Percentiles rank a stretch among this genome's conserved stretches.
Conservation (phyloP, 1,140 invertebrate species). For the Hylaeus anthracinus region DNA sequence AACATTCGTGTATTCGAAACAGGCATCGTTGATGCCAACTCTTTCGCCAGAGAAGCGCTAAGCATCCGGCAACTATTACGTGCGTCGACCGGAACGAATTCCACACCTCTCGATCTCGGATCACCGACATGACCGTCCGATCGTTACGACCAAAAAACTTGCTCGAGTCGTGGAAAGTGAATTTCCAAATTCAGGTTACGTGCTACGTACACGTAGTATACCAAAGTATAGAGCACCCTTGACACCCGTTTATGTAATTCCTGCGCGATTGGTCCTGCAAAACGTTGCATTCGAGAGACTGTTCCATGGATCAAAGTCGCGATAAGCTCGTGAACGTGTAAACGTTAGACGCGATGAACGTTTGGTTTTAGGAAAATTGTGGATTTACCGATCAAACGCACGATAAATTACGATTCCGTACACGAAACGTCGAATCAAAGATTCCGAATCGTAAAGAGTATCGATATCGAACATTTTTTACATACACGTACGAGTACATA, state of each 20-base stretch:
- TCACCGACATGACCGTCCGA: conserved; percentile 10
- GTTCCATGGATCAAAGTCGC: conserved; percentile 18
- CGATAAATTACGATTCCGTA: not conserved
- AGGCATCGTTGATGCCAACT: conserved; percentile 18
- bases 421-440: too few relatives aligned
- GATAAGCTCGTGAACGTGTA: not conserved
- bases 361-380: too few relatives aligned
- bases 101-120: conserved; percentile 10
- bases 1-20: conserved; percentile 6
- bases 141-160: conserved; percentile 22
- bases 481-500: too few relatives aligned
- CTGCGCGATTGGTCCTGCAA: not conserved
- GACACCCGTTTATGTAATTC: conserved; percentile 14
- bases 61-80: conserved; percentile 40
- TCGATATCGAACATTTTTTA: too few relatives aligned
- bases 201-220: too few relatives aligned
- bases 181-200: conserved; percentile 18
- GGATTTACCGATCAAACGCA: not conserved
- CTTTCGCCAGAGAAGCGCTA: conserved; percentile 17
- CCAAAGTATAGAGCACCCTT: not conserved
- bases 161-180: conserved; percentile 10
- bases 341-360: not conserved
- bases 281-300: not conserved
- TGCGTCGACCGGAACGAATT: conserved; percentile 42
- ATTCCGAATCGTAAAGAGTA: not conserved